Evolutionary conservation across 1,140 invertebrate species (phyloP).

Genomic region (Cydia pomonella): DNA sequence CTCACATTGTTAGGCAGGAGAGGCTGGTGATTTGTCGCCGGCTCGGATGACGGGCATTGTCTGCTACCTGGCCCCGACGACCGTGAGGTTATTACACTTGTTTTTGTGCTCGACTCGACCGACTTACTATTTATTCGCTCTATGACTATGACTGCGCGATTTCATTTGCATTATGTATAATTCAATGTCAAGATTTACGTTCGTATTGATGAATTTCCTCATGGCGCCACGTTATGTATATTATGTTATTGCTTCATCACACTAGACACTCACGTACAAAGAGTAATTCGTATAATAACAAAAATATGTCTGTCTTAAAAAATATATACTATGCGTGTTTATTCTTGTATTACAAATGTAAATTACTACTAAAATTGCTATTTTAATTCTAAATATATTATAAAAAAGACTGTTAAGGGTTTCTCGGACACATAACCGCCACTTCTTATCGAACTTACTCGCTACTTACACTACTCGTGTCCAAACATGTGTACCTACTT

Average conservation of each 20-base stretch:
- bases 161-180: neutral
- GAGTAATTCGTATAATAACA: no score
- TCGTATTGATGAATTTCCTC: neutral
- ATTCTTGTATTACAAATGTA: no score
- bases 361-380: no score
- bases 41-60: conserved; percentile 18
- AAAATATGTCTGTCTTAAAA: no score
- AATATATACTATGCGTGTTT: no score
- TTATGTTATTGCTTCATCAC: neutral
- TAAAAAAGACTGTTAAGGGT: no score
- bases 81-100: conserved; percentile 31
- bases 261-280: no score
- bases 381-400: no score
- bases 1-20: conserved; percentile 25
- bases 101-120: conserved; percentile 24
- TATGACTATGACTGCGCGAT: conserved; percentile 17
- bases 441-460: no score
- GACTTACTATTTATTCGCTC: conserved; percentile 22
- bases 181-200: neutral
- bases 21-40: conserved; percentile 28
- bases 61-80: conserved; percentile 23
- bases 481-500: no score
- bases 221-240: neutral
- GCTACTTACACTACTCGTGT: no score
- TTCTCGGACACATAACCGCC: no score